Conservation (phyloP, 2,113 vertebrate species). For the Piaya cayana region DNA sequence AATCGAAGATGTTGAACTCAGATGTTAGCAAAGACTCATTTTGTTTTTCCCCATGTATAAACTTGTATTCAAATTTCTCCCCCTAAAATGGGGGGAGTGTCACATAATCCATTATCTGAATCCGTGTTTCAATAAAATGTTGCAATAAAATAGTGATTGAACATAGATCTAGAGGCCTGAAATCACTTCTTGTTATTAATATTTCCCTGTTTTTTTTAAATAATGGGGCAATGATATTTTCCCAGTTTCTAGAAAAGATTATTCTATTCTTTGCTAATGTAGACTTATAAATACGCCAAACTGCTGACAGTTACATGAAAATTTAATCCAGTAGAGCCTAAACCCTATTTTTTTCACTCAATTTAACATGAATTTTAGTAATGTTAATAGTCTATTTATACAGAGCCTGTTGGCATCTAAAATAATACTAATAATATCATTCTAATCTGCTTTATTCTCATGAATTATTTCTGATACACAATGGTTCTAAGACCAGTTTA, state of each 20-base stretch:
- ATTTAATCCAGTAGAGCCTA: slow-evolving; percentile 42
- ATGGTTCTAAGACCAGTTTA: neutral
- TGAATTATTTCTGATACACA: neutral
- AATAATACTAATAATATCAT: slow-evolving; percentile 17
- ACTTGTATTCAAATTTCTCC: neutral
- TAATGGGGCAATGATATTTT: slow-evolving; percentile 9
- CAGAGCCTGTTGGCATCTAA: neutral
- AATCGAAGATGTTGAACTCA: slow-evolving; percentile 45
- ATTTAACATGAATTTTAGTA: slow-evolving; percentile 19
- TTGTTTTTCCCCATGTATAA: slow-evolving; percentile 11
- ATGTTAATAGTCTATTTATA: slow-evolving; percentile 20
- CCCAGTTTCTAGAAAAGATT: neutral
- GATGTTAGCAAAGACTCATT: neutral
- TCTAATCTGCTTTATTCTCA: neutral
- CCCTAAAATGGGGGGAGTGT: neutral
- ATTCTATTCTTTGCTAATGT: slow-evolving; percentile 23
- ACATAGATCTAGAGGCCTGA: neutral
- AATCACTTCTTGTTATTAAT: slow-evolving; percentile 26
- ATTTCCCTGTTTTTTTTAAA: slow-evolving; percentile 4
- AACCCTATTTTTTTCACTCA: slow-evolving; percentile 32
- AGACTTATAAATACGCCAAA: slow-evolving; percentile 50
- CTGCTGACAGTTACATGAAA: slow-evolving; percentile 11
- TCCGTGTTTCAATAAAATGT: neutral
- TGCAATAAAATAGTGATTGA: neutral
- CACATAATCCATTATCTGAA: neutral